Percentiles rank a stretch among this genome's conserved stretches.
Evolutionary conservation across 2,797 vertebrate species (phyloP).

Genomic region (Chrysocyon brachyurus): DNA sequence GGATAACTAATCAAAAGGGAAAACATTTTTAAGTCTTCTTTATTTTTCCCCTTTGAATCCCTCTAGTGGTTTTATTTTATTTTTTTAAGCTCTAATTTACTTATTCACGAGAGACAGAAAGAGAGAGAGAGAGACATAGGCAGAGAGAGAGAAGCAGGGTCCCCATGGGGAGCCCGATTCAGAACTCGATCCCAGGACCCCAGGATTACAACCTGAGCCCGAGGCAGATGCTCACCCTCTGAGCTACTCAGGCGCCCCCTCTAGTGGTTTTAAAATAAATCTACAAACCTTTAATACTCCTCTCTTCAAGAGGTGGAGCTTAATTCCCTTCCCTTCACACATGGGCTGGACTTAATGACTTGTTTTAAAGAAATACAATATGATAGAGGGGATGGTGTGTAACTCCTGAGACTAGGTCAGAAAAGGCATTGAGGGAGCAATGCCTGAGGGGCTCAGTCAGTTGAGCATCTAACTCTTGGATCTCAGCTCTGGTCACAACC

Average conservation of each 20-base stretch:
- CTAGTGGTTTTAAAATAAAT: conserved; percentile 37
- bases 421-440: neutral
- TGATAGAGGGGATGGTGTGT: neutral
- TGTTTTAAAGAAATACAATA: conserved; percentile 44
- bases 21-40: neutral
- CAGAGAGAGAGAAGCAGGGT: neutral
- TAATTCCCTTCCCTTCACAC: neutral
- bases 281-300: neutral
- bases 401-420: conserved; percentile 7
- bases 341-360: neutral
- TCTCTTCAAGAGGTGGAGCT: neutral
- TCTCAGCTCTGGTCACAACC: neutral
- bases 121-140: neutral
- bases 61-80: neutral
- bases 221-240: neutral
- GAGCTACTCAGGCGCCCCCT: too few relatives aligned
- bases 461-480: neutral
- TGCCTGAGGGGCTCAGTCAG: neutral
- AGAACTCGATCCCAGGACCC: neutral
- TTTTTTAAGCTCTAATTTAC: neutral
- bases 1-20: neutral
- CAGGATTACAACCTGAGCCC: neutral
- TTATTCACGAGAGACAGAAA: neutral
- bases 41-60: neutral
- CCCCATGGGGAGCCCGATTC: neutral